Percentiles rank a stretch among this genome's conserved stretches.
Evolutionary conservation across 2,888 invertebrate genomes (phyloP).

Genomic region (Netelia melanura): DNA sequence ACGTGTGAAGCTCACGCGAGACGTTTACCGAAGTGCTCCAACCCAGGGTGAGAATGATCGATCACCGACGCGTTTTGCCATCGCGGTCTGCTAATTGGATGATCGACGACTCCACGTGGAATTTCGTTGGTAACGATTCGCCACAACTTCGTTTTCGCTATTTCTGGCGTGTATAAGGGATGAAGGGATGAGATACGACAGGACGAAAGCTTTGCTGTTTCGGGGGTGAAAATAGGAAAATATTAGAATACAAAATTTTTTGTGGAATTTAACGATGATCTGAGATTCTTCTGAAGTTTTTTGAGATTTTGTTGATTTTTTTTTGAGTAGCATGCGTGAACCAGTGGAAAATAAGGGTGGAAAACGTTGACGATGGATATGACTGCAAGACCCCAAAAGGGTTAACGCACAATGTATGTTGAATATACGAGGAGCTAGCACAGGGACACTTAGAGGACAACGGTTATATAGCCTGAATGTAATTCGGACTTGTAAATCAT

Average conservation of each 20-base stretch:
- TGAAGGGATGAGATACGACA: background rate
- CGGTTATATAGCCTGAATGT: constrained; percentile 78
- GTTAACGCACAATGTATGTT: constrained; percentile 83
- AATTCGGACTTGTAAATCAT: constrained; percentile 84
- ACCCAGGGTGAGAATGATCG: constrained; percentile 87
- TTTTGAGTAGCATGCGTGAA: background rate
- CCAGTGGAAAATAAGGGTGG: constrained; percentile 19
- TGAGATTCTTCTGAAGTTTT: background rate
- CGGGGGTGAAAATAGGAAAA: background rate
- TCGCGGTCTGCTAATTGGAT: constrained; percentile 89
- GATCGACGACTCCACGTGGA: constrained; percentile 88
- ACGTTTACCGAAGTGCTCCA: background rate
- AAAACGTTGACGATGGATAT: constrained; percentile 36
- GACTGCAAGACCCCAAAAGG: constrained; percentile 72
- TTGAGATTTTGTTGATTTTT: background rate
- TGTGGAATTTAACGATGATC: background rate
- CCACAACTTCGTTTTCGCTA: constrained; percentile 32
- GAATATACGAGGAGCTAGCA: constrained; percentile 83
- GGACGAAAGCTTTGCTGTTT: constrained; percentile 15
- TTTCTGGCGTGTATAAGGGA: background rate
- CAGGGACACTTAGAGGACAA: constrained; percentile 10
- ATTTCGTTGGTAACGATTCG: constrained; percentile 78
- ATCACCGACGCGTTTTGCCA: constrained; percentile 83
- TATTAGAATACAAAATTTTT: too few relatives aligned
- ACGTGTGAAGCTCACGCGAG: constrained; percentile 37